These are phyloP conservation scores for Thamnophis sirtalis DNA, from an alignment of 2,113 vertebrate species.

Conservation along the genomic window DNA sequence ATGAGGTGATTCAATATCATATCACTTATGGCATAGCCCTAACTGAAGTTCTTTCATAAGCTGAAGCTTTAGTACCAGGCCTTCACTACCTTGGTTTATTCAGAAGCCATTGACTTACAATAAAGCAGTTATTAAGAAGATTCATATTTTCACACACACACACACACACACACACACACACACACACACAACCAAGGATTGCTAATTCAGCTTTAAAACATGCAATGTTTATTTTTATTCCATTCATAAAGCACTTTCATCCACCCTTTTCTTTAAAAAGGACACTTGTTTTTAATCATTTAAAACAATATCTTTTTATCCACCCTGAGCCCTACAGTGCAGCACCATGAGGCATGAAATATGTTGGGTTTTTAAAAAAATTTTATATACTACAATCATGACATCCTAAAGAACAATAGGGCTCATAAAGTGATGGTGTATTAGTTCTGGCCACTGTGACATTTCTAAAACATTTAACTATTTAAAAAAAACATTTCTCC, in stretches of 20 bases:
- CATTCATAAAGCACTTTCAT: not conserved
- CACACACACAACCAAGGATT: not conserved
- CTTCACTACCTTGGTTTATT: not conserved
- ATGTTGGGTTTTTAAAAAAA: not conserved
- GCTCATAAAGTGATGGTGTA: slow-evolving; percentile 1
- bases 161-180: too few species aligned
- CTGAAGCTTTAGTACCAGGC: not conserved
- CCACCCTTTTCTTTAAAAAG: not conserved
- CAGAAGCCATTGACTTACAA: not conserved
- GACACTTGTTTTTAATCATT: not conserved
- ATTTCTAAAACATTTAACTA: slow-evolving; percentile 4
- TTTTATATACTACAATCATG: not conserved
- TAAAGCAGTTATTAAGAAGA: not conserved
- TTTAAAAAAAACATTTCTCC: slow-evolving; percentile 7
- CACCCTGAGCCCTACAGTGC: not conserved
- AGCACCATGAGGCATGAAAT: not conserved
- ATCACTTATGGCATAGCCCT: not conserved
- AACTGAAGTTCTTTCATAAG: not conserved
- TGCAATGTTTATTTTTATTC: not conserved
- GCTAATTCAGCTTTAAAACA: not conserved
- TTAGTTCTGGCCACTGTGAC: slow-evolving; percentile 6
- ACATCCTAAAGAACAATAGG: not conserved
- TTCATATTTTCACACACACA: not conserved
- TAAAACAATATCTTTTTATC: not conserved
- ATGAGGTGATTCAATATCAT: not conserved